Evolutionary conservation across 2,797 vertebrate species (phyloP).

Genomic region (Gymnocypris eckloni): DNA sequence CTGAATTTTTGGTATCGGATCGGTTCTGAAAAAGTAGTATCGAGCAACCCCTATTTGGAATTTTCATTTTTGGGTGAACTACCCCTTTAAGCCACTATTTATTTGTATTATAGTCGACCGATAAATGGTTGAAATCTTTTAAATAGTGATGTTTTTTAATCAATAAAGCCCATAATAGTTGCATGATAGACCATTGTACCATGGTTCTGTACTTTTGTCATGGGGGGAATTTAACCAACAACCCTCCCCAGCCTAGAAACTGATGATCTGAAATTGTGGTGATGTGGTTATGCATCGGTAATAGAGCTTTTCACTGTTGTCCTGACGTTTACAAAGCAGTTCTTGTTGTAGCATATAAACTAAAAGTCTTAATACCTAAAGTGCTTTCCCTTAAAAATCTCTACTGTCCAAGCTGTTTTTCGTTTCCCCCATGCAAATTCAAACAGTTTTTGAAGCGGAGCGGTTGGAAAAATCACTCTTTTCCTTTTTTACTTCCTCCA

Average conservation of each 20-base stretch:
- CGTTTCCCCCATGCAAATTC: not conserved
- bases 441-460: conserved; percentile 27
- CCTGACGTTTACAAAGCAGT: not conserved
- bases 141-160: too few species aligned
- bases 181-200: not conserved
- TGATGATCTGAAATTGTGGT: not conserved
- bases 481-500: conserved; percentile 42
- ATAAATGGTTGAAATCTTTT: too few species aligned
- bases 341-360: not conserved
- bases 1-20: too few species aligned
- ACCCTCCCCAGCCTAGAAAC: not conserved
- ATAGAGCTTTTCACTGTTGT: not conserved
- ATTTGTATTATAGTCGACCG: too few species aligned
- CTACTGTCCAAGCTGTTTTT: conserved; percentile 12
- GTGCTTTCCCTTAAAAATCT: conserved; percentile 14
- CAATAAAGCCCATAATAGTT: too few species aligned
- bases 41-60: too few species aligned
- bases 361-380: conserved; percentile 5
- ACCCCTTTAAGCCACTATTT: too few species aligned
- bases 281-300: not conserved
- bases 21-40: too few species aligned
- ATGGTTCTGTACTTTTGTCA: not conserved
- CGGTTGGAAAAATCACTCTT: not conserved
- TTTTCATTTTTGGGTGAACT: too few species aligned
- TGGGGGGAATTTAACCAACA: not conserved